phyloP scores from a whole-genome alignment of 2,797 vertebrate genomes.

The Pagetopsis macropterus region DNA sequence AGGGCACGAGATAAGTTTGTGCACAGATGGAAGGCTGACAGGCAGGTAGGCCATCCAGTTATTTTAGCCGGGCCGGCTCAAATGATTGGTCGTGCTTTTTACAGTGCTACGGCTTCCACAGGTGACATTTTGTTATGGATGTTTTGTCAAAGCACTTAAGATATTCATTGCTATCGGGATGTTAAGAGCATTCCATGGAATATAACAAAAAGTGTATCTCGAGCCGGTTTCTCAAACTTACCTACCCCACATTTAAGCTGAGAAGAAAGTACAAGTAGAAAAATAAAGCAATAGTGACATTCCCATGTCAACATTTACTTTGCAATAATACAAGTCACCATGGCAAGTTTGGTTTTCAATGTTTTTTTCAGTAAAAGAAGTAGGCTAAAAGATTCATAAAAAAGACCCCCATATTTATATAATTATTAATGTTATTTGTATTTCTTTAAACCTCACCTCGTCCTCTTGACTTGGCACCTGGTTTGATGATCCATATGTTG shows the following conservation, averaged over 20 bases:
- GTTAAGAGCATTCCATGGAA: too few relatives aligned
- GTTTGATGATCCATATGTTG: slow-evolving; percentile 96
- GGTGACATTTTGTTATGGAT: too few relatives aligned
- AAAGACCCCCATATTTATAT: background rate
- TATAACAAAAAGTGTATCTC: too few relatives aligned
- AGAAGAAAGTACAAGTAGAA: background rate
- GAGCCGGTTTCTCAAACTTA: too few relatives aligned
- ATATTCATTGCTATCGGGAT: too few relatives aligned
- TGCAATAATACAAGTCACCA: background rate
- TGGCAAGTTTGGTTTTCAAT: background rate
- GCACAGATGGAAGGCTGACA: too few relatives aligned
- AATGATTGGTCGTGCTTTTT: too few relatives aligned
- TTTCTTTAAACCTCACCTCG: slow-evolving; percentile 81
- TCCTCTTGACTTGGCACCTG: slow-evolving; percentile 92
- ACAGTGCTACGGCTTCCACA: too few relatives aligned
- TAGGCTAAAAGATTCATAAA: background rate
- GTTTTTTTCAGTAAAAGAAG: background rate
- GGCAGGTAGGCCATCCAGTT: too few relatives aligned
- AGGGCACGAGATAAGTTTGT: too few relatives aligned
- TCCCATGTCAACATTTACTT: background rate
- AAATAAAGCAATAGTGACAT: background rate
- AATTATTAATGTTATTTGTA: background rate
- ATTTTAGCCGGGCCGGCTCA: too few relatives aligned
- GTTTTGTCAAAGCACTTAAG: too few relatives aligned
- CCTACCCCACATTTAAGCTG: background rate